Base-by-base conservation (phyloP, 2,888 invertebrate species). In the Apotomis betuletana region DNA sequence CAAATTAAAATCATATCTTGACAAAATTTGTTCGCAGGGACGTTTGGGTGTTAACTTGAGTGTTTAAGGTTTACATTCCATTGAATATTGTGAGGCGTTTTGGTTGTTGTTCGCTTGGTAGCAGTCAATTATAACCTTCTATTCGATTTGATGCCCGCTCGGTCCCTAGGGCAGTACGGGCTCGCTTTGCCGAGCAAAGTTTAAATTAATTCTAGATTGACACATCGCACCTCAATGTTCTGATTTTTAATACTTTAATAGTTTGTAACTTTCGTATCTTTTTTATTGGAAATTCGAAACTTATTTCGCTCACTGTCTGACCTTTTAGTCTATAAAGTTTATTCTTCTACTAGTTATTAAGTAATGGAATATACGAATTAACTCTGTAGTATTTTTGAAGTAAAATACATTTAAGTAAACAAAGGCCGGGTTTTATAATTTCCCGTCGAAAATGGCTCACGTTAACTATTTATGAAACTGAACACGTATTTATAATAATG, bases 191-290 rank as follows among this genome's bases (percentile, higher is more conserved):
- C 85, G 84, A 85, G 87, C 85, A 87, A 91, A 91, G 89, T 91
- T 92, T 91, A 90, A 92, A 92, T 92, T 90, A 91, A 91, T 91
- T 91, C 87, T 84, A 85, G 85, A 90, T 91, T 90, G 91, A 90
- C 89, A 90, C 86, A 89, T 88, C 86, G 86, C 82, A 86, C 87
- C 87, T 84, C 83, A 81, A 84, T 84, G 83, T 82, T 84, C 83
- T 86, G 87, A 88, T 90, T 90, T 89, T 86, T 84, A 87, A 89
- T 80, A 78, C 81, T 79, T 82, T 78, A 57, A 75, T 58, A 73
- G 60, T 68, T 65, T 58, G 44, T 10, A 67, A 62, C 15, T 54
- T 52, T 41, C 13, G 15, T 44, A 3, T 46, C 44, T 65, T 61
- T 57, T 67, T 57, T 38, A 12, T 49, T 41, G 6, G 46, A 13